A percentile compares a stretch with the other conserved stretches of the same genome.
Evolutionary conservation across 2,888 invertebrate species (phyloP).

Genomic region (Diabrotica balteata): DNA sequence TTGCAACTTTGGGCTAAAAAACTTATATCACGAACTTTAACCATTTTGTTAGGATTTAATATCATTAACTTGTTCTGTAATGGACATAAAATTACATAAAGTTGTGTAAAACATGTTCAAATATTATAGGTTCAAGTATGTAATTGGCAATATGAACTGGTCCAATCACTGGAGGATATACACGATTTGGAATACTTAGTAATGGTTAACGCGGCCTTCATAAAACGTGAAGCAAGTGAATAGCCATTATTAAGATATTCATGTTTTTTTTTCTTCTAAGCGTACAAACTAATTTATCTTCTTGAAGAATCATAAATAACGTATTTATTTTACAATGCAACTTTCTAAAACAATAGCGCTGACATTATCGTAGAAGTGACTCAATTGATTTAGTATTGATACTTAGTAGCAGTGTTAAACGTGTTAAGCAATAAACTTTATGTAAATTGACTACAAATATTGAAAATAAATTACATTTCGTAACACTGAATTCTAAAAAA

Average conservation of each 20-base stretch:
- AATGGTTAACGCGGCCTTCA: slow-evolving; percentile 10
- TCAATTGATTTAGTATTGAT: slow-evolving; percentile 6
- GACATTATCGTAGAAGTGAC: neutral
- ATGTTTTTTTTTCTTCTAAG: slow-evolving; percentile 12
- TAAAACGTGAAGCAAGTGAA: slow-evolving; percentile 20
- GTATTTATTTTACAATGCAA: neutral
- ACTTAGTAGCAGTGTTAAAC: too few species aligned
- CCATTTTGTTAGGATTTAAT: neutral
- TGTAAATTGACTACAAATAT: too few species aligned
- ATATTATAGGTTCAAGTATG: neutral
- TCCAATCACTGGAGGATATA: slow-evolving; percentile 10
- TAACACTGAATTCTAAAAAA: too few species aligned
- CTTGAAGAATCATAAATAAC: neutral
- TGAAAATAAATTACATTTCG: too few species aligned
- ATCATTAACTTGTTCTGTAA: slow-evolving; percentile 1
- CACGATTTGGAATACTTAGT: slow-evolving; percentile 17
- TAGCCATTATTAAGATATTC: slow-evolving; percentile 23
- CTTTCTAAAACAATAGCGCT: neutral
- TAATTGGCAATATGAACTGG: slow-evolving; percentile 6
- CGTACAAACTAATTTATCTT: slow-evolving; percentile 11
- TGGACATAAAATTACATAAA: slow-evolving; percentile 15
- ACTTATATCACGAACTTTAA: slow-evolving; percentile 4
- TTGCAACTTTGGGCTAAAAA: too few species aligned
- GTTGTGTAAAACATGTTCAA: slow-evolving; percentile 13
- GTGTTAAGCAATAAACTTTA: too few species aligned